Conservation (phyloP, 2,113 vertebrate species). For the Rallus limicola region DNA sequence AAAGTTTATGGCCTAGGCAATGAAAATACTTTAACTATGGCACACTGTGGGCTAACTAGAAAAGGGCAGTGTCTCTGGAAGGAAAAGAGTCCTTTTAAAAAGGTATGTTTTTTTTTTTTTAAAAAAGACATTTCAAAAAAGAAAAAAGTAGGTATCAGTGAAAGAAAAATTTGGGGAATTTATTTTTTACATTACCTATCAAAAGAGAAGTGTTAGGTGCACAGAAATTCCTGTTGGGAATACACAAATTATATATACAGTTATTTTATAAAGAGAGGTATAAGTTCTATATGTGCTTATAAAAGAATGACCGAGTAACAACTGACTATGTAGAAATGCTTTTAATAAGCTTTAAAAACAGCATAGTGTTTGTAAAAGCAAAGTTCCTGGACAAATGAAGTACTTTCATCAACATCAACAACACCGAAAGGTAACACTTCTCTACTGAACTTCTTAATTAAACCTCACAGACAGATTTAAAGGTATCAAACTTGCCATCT, state of each 20-base stretch:
- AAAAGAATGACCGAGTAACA: neutral
- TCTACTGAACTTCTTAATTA: neutral
- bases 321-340: neutral
- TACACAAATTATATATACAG: neutral
- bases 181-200: neutral
- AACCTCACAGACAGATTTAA: neutral
- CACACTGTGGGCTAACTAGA: neutral
- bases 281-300: neutral
- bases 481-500: neutral
- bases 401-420: neutral
- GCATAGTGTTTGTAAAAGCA: neutral
- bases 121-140: neutral
- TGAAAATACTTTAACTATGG: neutral
- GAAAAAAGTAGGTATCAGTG: neutral
- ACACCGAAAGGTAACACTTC: neutral
- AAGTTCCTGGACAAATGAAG: neutral
- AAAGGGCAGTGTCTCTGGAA: neutral
- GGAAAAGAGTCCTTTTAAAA: neutral
- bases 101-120: neutral
- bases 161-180: neutral
- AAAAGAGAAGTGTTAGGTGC: neutral
- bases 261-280: neutral
- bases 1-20: neutral
- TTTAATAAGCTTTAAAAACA: neutral
- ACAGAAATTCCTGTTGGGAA: neutral